These are phyloP conservation scores for Rhimphoctona megacephalus DNA, from an alignment of 2,888 invertebrate genomes.

Conservation along the genomic window DNA sequence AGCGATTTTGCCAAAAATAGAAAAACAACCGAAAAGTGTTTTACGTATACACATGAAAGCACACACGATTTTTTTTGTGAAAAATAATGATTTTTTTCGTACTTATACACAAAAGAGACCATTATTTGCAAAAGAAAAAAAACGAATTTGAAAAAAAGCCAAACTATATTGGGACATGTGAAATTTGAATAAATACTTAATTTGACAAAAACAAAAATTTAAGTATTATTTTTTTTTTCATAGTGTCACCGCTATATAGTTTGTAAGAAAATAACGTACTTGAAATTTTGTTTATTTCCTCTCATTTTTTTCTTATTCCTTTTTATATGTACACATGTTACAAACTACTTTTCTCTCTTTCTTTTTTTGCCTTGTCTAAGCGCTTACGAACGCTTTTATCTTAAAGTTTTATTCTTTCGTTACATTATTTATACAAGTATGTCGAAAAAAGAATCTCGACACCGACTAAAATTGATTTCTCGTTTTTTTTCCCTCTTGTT, in stretches of 20 bases:
- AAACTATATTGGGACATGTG: conserved; percentile 79
- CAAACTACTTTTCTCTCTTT: conserved; percentile 76
- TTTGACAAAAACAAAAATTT: conserved; percentile 74
- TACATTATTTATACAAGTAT: conserved; percentile 57
- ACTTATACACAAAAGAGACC: conserved; percentile 3
- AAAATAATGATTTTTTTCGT: conserved; percentile 17
- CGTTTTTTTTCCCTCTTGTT: conserved; percentile 7
- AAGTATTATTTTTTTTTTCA: conserved; percentile 79
- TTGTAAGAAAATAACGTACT: conserved; percentile 84
- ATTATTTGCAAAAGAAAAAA: conserved; percentile 26
- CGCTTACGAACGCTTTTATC: conserved; percentile 39
- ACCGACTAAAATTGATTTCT: conserved; percentile 34
- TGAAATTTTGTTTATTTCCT: conserved; percentile 75
- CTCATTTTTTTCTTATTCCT: conserved; percentile 35
- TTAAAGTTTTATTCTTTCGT: conserved; percentile 12
- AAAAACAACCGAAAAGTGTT: conserved; percentile 32
- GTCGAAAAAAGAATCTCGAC: conserved; percentile 32
- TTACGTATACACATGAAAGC: neutral
- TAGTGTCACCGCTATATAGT: conserved; percentile 81
- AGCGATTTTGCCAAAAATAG: conserved; percentile 57
- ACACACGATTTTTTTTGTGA: conserved; percentile 25
- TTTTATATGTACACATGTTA: conserved; percentile 82
- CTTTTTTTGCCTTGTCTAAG: conserved; percentile 72
- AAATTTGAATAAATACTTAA: conserved; percentile 80
- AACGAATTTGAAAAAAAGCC: conserved; percentile 62